Percentiles rank a stretch among this genome's conserved stretches.
These are phyloP conservation scores for Hesperophylax magnus DNA, from an alignment of 1,140 invertebrate genomes.

Conservation along the genomic window DNA sequence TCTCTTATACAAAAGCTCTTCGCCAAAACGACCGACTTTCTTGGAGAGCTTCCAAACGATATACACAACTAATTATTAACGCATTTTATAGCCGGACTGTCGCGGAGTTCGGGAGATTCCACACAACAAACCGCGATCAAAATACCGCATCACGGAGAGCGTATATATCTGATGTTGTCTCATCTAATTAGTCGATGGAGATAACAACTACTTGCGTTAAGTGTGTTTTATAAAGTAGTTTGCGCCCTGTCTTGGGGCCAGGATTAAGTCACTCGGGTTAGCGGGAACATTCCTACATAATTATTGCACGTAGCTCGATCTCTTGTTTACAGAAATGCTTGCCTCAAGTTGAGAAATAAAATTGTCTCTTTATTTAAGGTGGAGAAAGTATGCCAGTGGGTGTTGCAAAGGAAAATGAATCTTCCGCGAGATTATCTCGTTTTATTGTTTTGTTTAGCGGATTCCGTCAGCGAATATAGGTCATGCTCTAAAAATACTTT, in stretches of 20 bases:
- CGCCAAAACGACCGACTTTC: constrained; percentile 24
- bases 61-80: constrained; percentile 48
- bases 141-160: neutral
- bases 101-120: neutral
- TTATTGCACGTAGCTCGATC: constrained; percentile 3
- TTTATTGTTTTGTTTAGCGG: constrained; percentile 26
- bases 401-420: neutral
- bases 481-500: neutral
- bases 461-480: neutral
- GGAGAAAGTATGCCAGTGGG: constrained; percentile 16
- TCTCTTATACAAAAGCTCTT: constrained; percentile 34
- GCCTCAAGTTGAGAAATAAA: neutral
- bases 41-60: constrained; percentile 42
- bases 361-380: constrained; percentile 14
- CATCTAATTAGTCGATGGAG: neutral
- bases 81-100: constrained; percentile 48
- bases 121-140: neutral
- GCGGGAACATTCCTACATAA: neutral
- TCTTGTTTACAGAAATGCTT: constrained; percentile 28
- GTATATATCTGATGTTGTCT: constrained; percentile 22
- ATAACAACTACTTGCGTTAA: neutral
- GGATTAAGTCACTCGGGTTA: neutral
- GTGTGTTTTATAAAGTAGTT: constrained; percentile 7
- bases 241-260: neutral
- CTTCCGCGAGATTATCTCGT: constrained; percentile 15